phyloP scores from a whole-genome alignment of 2,797 vertebrate genomes.

The Phrynocephalus forsythii region DNA sequence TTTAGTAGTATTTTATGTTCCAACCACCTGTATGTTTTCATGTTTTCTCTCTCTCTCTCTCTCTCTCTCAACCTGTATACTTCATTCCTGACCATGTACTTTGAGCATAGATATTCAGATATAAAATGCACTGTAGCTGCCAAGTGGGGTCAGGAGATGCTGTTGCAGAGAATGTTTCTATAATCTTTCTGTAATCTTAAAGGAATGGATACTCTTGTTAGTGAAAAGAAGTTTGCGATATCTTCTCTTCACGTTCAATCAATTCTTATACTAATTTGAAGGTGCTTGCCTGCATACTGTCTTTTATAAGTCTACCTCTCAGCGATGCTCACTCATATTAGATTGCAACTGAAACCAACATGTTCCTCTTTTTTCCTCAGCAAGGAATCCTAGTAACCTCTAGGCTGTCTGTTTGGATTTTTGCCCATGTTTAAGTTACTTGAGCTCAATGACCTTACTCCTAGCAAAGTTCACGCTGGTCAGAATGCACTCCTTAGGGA shows the following conservation, averaged over 20 bases:
- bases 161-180: too few species aligned
- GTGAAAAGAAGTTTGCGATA: neutral
- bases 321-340: slow-evolving; percentile 66
- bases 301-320: slow-evolving; percentile 36
- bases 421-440: slow-evolving; percentile 70
- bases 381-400: slow-evolving; percentile 74
- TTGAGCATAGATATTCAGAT: too few species aligned
- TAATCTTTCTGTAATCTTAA: too few species aligned
- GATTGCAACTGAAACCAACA: slow-evolving; percentile 38
- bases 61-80: too few species aligned
- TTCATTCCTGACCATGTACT: too few species aligned
- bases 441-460: slow-evolving; percentile 53
- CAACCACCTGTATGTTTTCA: too few species aligned
- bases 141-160: too few species aligned
- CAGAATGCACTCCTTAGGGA: slow-evolving; percentile 40
- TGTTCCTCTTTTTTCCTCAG: slow-evolving; percentile 62
- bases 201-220: neutral
- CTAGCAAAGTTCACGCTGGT: neutral
- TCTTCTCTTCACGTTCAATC: slow-evolving; percentile 1
- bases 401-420: slow-evolving; percentile 71
- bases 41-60: too few species aligned
- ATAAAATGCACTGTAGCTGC: too few species aligned
- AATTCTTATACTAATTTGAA: neutral
- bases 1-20: too few species aligned
- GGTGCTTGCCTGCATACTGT: slow-evolving; percentile 1